These are phyloP conservation scores for Equus quagga DNA, from an alignment of 2,113 vertebrate genomes.

Conservation along the genomic window DNA sequence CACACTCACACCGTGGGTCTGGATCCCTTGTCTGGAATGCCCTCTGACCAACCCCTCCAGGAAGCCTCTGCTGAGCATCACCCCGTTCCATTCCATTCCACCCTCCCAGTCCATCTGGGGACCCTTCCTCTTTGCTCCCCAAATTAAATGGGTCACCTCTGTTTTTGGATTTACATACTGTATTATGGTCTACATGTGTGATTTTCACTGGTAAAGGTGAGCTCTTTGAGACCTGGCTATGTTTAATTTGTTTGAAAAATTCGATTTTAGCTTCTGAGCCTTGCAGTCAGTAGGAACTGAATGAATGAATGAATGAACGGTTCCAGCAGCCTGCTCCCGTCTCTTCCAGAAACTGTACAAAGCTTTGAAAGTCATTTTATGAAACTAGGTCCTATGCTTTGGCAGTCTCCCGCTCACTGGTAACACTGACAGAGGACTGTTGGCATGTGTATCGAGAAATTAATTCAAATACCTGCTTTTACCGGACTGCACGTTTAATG, in stretches of 20 bases:
- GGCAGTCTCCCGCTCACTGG: not conserved
- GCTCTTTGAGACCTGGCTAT: not conserved
- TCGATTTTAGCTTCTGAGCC: slow-evolving; percentile 5
- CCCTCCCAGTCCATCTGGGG: not conserved
- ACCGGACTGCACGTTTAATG: not conserved
- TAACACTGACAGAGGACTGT: not conserved
- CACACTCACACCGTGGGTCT: not conserved
- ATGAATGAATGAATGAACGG: not conserved
- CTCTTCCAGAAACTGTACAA: not conserved
- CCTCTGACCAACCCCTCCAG: not conserved
- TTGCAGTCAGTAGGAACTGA: not conserved
- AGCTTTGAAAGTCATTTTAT: slow-evolving; percentile 26
- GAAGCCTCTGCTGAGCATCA: not conserved
- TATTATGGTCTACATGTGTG: not conserved
- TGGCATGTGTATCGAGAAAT: slow-evolving; percentile 8
- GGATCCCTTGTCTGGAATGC: not conserved
- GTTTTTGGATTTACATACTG: not conserved
- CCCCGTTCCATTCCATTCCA: not conserved
- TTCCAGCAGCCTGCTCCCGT: not conserved
- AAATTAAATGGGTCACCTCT: not conserved
- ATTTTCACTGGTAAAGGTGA: not conserved
- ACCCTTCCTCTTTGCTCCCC: not conserved
- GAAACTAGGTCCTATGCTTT: not conserved
- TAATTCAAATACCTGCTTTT: not conserved
- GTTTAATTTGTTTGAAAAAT: slow-evolving; percentile 43